phyloP scores from a whole-genome alignment of 1,140 invertebrate species.

The Cotesia chilonis region DNA sequence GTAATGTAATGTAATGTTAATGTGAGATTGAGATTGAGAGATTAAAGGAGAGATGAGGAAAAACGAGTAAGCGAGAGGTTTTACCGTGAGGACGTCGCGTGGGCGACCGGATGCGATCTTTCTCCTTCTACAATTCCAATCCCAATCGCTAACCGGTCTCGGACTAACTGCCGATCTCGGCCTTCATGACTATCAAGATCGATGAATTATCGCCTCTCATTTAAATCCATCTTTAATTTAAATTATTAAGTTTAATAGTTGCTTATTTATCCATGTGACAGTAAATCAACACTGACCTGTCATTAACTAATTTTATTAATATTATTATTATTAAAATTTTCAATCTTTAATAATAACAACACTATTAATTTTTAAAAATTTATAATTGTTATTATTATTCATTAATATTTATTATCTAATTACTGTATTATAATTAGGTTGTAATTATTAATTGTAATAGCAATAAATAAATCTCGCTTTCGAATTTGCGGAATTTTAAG shows the following conservation, averaged over 20 bases:
- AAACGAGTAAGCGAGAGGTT: slow-evolving; percentile 8
- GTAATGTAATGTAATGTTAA: too few species aligned
- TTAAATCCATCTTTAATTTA: not conserved
- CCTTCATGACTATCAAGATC: slow-evolving; percentile 25
- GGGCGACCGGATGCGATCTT: slow-evolving; percentile 55
- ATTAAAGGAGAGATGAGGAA: not conserved
- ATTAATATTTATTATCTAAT: too few species aligned
- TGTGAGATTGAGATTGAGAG: not conserved
- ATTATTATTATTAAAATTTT: too few species aligned
- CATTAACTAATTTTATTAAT: too few species aligned
- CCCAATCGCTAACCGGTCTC: slow-evolving; percentile 11
- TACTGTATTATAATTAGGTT: too few species aligned
- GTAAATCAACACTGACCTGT: too few species aligned
- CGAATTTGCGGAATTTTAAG: too few species aligned
- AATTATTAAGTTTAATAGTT: not conserved
- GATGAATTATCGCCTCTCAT: slow-evolving; percentile 30
- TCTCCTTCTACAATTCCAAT: slow-evolving; percentile 20
- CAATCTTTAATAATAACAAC: too few species aligned
- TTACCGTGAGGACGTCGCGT: slow-evolving; percentile 41
- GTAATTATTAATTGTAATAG: too few species aligned
- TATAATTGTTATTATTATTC: too few species aligned
- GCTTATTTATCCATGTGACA: not conserved
- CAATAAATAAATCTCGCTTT: too few species aligned
- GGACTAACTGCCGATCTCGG: slow-evolving; percentile 11
- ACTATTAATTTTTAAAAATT: too few species aligned